phyloP scores from a whole-genome alignment of 1,140 invertebrate species.

The Adelges cooleyi region DNA sequence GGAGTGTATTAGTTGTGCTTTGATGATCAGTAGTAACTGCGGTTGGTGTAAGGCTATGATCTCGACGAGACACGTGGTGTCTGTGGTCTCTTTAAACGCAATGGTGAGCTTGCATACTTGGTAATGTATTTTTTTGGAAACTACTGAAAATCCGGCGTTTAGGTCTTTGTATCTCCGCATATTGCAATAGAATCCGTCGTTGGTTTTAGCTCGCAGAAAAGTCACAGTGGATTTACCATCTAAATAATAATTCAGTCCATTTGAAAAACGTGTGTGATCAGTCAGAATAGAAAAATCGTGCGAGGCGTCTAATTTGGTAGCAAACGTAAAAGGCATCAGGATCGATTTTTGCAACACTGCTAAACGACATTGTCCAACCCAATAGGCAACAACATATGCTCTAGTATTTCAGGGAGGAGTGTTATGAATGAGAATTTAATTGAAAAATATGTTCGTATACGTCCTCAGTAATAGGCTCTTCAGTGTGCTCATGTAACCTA shows the following conservation, averaged over 20 bases:
- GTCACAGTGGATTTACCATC: constrained; percentile 8
- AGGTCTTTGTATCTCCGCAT: constrained; percentile 45
- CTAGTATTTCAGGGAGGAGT: no score
- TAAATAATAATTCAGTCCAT: neutral
- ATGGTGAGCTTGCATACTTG: constrained; percentile 62
- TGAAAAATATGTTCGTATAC: no score
- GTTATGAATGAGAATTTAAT: no score
- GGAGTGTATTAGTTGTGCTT: constrained; percentile 18
- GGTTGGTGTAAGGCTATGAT: neutral
- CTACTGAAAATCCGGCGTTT: constrained; percentile 48
- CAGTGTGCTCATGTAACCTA: no score
- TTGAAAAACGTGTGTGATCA: no score
- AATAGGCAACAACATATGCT: no score
- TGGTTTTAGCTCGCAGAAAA: constrained; percentile 9
- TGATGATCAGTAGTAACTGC: constrained; percentile 10
- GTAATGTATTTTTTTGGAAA: constrained; percentile 48
- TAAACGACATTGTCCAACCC: no score
- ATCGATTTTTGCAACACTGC: no score
- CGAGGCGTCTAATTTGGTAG: no score
- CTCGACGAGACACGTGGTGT: neutral
- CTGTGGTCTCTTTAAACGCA: constrained; percentile 48
- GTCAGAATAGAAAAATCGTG: no score
- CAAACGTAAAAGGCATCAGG: no score
- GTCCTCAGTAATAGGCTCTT: no score
- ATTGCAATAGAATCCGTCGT: constrained; percentile 40